A percentile compares a stretch with the other conserved stretches of the same genome.
Evolutionary conservation across 2,888 invertebrate species (phyloP).

Genomic region (Laothoe populi): DNA sequence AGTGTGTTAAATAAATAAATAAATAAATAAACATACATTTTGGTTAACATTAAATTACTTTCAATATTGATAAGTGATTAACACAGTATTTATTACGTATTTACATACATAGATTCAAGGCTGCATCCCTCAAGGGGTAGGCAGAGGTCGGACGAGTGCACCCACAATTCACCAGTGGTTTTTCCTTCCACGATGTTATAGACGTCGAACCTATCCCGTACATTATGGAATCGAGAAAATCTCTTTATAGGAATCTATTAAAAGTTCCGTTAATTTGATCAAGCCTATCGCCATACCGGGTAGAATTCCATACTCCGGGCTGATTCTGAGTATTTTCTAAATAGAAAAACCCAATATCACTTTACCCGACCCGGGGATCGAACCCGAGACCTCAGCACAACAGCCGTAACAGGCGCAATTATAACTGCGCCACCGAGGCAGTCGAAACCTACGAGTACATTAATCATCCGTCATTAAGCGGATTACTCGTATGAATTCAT

Average conservation of each 20-base stretch:
- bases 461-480: background rate
- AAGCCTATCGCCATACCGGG: too few relatives aligned
- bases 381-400: too few relatives aligned
- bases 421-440: too few relatives aligned
- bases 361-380: too few relatives aligned
- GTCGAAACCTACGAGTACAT: background rate
- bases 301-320: too few relatives aligned
- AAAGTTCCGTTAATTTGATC: too few relatives aligned
- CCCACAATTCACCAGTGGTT: background rate
- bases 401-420: too few relatives aligned
- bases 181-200: background rate
- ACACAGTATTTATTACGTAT: background rate
- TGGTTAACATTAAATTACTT: background rate
- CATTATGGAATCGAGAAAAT: background rate
- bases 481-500: constrained; percentile 11
- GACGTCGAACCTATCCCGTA: background rate
- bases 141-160: background rate
- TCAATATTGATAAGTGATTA: background rate
- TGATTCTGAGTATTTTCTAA: too few relatives aligned
- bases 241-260: background rate
- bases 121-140: constrained; percentile 1
- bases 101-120: constrained; percentile 4
- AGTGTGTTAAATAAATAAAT: too few relatives aligned
- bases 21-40: too few relatives aligned
- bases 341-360: too few relatives aligned